Conservation (phyloP, 2,113 vertebrate species). For the Heterotilapia buettikoferi region DNA sequence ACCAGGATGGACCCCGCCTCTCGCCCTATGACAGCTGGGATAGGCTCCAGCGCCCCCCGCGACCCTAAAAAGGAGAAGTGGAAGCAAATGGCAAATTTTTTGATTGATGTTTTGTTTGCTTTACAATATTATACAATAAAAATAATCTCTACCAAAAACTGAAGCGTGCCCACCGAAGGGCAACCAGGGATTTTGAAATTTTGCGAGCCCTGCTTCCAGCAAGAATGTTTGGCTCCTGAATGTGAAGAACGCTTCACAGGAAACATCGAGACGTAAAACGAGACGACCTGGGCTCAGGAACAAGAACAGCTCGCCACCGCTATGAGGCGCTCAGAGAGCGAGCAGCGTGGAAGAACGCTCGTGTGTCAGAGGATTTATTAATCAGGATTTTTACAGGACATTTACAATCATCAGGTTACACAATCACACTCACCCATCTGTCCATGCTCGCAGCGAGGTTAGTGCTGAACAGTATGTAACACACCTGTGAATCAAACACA, state of each 20-base stretch:
- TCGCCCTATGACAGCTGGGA: background rate
- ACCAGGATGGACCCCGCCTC: background rate
- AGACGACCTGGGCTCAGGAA: background rate
- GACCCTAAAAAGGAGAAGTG: background rate
- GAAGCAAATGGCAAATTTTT: background rate
- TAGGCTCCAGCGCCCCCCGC: background rate
- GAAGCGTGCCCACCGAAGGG: background rate
- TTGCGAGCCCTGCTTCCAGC: background rate
- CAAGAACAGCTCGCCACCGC: background rate
- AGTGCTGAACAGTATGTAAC: background rate
- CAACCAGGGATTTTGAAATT: background rate
- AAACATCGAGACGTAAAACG: background rate
- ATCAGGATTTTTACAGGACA: background rate
- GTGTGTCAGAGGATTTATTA: background rate
- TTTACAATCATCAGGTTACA: background rate
- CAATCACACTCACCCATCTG: background rate
- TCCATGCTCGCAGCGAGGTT: background rate
- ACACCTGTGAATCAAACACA: background rate
- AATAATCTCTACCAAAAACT: background rate
- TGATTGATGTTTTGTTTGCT: background rate
- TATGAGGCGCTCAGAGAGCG: background rate
- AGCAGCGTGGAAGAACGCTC: background rate
- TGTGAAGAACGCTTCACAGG: background rate
- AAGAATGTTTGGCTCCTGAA: background rate
- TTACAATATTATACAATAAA: background rate